A percentile compares a stretch with the other conserved stretches of the same genome.
These are phyloP conservation scores for Protonibea diacanthus DNA, from an alignment of 2,797 vertebrate species.

Conservation along the genomic window DNA sequence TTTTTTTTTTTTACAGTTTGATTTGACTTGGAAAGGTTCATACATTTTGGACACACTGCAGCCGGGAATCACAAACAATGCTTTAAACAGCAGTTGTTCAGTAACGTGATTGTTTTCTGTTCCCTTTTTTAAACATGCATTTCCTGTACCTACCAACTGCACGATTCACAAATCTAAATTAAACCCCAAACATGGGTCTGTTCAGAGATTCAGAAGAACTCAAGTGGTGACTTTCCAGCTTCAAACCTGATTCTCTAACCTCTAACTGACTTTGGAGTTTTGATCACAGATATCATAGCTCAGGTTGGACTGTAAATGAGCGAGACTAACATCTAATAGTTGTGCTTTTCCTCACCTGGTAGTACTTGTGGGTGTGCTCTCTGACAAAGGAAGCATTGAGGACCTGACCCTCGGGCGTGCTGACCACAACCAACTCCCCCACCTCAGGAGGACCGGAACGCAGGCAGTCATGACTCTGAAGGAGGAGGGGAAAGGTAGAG, in stretches of 20 bases:
- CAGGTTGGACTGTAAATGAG: not conserved
- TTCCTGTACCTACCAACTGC: not conserved
- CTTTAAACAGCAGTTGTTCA: not conserved
- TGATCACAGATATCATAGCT: not conserved
- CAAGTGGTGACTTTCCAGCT: not conserved
- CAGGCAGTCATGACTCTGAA: constrained; percentile 94
- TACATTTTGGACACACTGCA: not conserved
- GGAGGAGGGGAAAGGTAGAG: not conserved
- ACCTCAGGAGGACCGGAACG: constrained; percentile 87
- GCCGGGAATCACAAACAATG: not conserved
- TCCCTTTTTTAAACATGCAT: not conserved
- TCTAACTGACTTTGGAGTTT: not conserved
- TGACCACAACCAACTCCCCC: constrained; percentile 90
- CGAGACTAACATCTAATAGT: accelerated
- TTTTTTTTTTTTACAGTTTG: not conserved
- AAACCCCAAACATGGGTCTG: not conserved
- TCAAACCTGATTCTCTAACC: not conserved
- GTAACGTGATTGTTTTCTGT: not conserved
- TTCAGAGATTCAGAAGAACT: not conserved
- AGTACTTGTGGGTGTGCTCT: constrained; percentile 87
- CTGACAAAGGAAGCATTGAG: constrained; percentile 93
- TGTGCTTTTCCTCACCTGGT: constrained; percentile 87
- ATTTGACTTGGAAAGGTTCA: not conserved
- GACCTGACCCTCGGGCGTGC: constrained; percentile 86
- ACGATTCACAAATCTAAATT: not conserved